Evolutionary conservation across 2,888 invertebrate species (phyloP), one percentile per base, ranked within the genome.

Genomic region (Ophion slaviceki): DNA sequence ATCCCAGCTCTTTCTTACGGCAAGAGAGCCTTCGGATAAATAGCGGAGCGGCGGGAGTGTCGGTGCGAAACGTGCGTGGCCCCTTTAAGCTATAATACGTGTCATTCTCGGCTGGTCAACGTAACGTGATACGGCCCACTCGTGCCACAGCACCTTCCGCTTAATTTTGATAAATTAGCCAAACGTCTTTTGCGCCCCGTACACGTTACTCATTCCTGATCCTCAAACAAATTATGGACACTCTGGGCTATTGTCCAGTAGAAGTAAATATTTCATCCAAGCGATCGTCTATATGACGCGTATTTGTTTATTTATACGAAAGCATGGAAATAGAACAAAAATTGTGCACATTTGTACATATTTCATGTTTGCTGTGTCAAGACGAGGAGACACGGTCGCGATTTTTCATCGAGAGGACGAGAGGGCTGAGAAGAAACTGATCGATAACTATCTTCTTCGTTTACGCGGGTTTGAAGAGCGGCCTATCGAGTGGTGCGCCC

Each of bases 391-490:
- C 24, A 17, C 59, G 24, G 45, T 14, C 67, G 72, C 47, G 71
- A 85, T 67, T 67, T 80, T 68, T 78, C 64, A 40, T 17, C n/a
- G 70, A 82, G 75, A 76, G 82, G 71, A 71, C 10, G 77, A 84
- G 82, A 82, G 78, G 57, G 59, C 80, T 80, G 80, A 80, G 68
- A 79, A 71, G 80, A 78, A 80, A 85, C 87, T 87, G 88, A 88
- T 87, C 87, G 87, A 88, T 87, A 87, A 84, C 84, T 82, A 87
- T 88, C 87, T 87, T 85, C 78, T 85, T 87, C 87, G 89, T 88
- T 87, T 87, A 88, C 88, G 86, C 86, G 87, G 86, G 86, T 89
- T 88, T 86, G 7, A 7, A 40, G 40, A 4, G 87, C 85, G 87
- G 86, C 88, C 83, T 70, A 86, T 87, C 85, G 87, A 88, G 87